These are phyloP conservation scores for Drosophila subquinaria DNA, from an alignment of 2,888 invertebrate genomes.

Conservation along the genomic window DNA sequence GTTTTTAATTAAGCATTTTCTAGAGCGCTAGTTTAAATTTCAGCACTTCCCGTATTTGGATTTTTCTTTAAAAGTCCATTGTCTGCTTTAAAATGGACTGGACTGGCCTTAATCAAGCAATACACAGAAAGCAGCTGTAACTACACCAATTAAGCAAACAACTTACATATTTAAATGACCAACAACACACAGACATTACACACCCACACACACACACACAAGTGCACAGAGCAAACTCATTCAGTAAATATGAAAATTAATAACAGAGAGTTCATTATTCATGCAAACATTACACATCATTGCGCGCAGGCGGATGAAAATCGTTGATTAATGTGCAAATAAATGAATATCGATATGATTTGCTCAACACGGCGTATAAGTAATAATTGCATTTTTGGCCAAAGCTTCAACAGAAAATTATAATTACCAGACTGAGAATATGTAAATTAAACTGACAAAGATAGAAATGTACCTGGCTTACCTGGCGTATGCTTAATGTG, in stretches of 20 bases:
- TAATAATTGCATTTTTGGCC: conserved; percentile 23
- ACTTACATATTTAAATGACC: conserved; percentile 36
- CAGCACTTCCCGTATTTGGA: neutral
- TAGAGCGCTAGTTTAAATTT: neutral
- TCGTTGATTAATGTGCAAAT: conserved; percentile 69
- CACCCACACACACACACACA: conserved; percentile 4
- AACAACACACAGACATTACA: conserved; percentile 9
- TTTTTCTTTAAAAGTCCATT: neutral
- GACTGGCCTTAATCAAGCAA: conserved; percentile 9
- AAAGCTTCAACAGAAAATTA: neutral
- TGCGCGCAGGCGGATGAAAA: conserved; percentile 43
- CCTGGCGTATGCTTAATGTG: conserved; percentile 36
- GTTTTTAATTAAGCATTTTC: neutral
- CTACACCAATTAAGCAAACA: conserved; percentile 32
- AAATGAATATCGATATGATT: conserved; percentile 41
- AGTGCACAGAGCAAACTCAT: neutral
- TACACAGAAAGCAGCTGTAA: conserved; percentile 28
- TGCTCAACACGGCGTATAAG: conserved; percentile 42
- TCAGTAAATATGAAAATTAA: conserved; percentile 69
- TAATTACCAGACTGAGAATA: conserved; percentile 12
- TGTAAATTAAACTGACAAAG: neutral
- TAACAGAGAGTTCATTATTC: conserved; percentile 52
- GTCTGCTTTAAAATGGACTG: conserved; percentile 5
- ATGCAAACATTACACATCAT: conserved; percentile 65
- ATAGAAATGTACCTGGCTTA: conserved; percentile 6